These are phyloP conservation scores for Indicator maculatus DNA, from an alignment of 2,113 vertebrate species.

Conservation along the genomic window DNA sequence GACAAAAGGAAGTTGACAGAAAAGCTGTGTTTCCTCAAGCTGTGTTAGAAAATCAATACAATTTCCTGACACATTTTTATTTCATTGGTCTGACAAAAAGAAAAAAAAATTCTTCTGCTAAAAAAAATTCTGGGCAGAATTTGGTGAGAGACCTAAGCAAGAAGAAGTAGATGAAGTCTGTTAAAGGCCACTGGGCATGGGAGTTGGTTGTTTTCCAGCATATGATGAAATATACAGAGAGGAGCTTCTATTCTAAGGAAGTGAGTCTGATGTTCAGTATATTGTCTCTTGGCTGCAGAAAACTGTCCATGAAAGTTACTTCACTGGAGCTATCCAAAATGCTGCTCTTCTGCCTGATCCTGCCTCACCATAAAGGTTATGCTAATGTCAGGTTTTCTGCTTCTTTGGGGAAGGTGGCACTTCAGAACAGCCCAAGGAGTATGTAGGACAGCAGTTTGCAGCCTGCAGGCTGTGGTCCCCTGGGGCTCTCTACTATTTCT, in stretches of 20 bases:
- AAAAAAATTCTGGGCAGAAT: background rate
- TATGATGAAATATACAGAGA: background rate
- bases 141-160: background rate
- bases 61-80: background rate
- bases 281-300: background rate
- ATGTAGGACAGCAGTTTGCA: background rate
- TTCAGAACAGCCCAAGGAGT: background rate
- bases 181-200: background rate
- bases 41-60: background rate
- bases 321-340: background rate
- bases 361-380: background rate
- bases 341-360: background rate
- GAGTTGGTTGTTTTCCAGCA: background rate
- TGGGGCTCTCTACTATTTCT: background rate
- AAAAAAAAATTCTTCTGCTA: background rate
- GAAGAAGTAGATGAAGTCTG: background rate
- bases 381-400: background rate
- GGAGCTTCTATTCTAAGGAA: background rate
- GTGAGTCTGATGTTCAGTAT: background rate
- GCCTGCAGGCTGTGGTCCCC: background rate
- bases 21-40: background rate
- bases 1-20: conserved; percentile 1
- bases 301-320: background rate
- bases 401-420: background rate
- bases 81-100: background rate